Percentiles rank a stretch among this genome's conserved stretches.
These are phyloP conservation scores for Gila robusta DNA, from an alignment of 2,797 vertebrate species.

Conservation along the genomic window DNA sequence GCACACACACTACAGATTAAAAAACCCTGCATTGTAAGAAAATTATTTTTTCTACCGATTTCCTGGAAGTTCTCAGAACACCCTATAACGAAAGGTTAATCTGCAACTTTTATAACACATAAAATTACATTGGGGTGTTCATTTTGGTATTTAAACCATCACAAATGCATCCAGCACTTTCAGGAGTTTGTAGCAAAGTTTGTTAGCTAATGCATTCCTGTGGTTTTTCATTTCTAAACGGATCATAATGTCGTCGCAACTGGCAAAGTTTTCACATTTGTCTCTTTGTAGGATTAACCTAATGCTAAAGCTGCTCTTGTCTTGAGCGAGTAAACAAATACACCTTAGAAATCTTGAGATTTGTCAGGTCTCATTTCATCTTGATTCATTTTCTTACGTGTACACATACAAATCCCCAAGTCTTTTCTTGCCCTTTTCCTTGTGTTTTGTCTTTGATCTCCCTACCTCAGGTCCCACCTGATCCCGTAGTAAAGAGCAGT, in stretches of 20 bases:
- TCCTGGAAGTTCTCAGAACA: neutral
- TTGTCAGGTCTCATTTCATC: neutral
- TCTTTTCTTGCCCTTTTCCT: neutral
- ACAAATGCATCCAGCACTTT: neutral
- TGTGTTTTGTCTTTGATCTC: slow-evolving; percentile 26
- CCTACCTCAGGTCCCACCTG: slow-evolving; percentile 51
- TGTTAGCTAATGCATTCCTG: neutral
- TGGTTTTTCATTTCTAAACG: neutral
- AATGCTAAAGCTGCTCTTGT: neutral
- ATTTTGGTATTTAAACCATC: neutral
- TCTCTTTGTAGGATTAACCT: slow-evolving; percentile 3
- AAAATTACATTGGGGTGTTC: neutral
- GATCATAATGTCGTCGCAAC: neutral
- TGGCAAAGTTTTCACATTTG: neutral
- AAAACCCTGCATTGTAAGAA: neutral
- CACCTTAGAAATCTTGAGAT: neutral
- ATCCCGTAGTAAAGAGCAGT: slow-evolving; percentile 73
- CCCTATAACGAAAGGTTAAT: neutral
- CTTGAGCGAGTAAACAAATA: neutral
- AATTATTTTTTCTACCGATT: neutral
- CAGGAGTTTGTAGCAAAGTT: neutral
- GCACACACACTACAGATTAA: neutral
- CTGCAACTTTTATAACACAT: neutral
- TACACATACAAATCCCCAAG: neutral
- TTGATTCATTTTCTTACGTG: neutral